A percentile compares a stretch with the other conserved stretches of the same genome.
Evolutionary conservation across 2,888 invertebrate species (phyloP).

Genomic region (Volucella bombylans): DNA sequence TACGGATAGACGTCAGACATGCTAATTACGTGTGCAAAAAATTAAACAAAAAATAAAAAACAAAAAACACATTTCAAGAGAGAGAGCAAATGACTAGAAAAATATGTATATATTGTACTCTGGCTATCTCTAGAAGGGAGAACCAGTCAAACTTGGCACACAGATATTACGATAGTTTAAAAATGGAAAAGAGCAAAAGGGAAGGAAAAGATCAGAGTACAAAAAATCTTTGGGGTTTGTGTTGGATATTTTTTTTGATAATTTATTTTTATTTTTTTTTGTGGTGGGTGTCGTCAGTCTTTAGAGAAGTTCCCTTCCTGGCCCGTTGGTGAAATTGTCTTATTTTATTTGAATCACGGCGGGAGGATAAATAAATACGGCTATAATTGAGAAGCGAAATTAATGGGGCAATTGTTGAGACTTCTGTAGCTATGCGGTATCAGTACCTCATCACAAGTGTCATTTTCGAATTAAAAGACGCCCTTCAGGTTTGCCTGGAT

Average conservation of each 20-base stretch:
- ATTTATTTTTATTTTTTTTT: too few relatives aligned
- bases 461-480: slow-evolving; percentile 12
- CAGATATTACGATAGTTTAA: too few relatives aligned
- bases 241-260: too few relatives aligned
- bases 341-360: background rate
- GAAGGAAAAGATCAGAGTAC: background rate
- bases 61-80: background rate
- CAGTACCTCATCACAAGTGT: slow-evolving; percentile 25
- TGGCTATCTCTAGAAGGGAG: too few relatives aligned
- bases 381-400: slow-evolving; percentile 10
- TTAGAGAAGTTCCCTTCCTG: background rate
- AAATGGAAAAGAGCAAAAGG: background rate
- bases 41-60: background rate
- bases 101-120: too few relatives aligned
- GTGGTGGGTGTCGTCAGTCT: slow-evolving; percentile 4
- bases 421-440: background rate
- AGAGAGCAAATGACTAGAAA: background rate
- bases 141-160: background rate
- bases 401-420: slow-evolving; percentile 26
- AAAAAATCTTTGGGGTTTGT: background rate
- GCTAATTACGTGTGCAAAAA: slow-evolving; percentile 20
- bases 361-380: background rate
- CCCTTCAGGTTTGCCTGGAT: slow-evolving; percentile 5
- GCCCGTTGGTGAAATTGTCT: background rate
- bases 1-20: slow-evolving; percentile 11